Percentiles rank a stretch among this genome's conserved stretches.
These are phyloP conservation scores for Aphrocallistes beatrix DNA, from an alignment of 37 sponge, comb jelly and placozoan genomes.

Conservation along the genomic window DNA sequence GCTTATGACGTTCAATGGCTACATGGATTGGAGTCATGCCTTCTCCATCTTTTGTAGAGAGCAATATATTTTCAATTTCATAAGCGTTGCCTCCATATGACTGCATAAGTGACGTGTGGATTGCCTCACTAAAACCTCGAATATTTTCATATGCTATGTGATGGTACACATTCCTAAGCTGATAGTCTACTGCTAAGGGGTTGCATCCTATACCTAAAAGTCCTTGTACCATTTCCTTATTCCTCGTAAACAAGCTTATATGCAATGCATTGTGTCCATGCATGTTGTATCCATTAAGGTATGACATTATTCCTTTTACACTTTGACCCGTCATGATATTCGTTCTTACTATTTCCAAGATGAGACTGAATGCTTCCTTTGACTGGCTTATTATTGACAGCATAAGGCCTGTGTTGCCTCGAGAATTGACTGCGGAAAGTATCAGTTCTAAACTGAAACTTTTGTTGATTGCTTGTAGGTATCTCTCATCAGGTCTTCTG, in stretches of 20 bases:
- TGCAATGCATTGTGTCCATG: not conserved
- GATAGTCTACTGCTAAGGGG: not conserved
- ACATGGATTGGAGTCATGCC: not conserved
- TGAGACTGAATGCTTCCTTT: not conserved
- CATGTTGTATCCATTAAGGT: not conserved
- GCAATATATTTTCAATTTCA: not conserved
- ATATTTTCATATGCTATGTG: not conserved
- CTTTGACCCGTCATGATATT: too few species aligned
- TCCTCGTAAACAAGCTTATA: not conserved
- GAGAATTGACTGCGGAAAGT: not conserved
- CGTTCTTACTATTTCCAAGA: not conserved
- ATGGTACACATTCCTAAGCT: constrained; percentile 1
- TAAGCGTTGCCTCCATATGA: not conserved
- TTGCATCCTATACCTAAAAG: not conserved
- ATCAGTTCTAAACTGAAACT: not conserved
- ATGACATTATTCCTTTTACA: not conserved
- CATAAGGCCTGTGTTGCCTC: not conserved
- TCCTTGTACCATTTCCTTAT: not conserved
- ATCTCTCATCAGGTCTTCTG: too few species aligned
- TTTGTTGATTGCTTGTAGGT: too few species aligned
- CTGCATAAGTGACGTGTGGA: not conserved
- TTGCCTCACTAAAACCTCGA: not conserved
- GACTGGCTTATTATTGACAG: not conserved
- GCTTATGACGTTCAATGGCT: not conserved
- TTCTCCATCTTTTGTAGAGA: not conserved